Conservation (phyloP, 2,113 vertebrate genomes). For the Trinectes maculatus region DNA sequence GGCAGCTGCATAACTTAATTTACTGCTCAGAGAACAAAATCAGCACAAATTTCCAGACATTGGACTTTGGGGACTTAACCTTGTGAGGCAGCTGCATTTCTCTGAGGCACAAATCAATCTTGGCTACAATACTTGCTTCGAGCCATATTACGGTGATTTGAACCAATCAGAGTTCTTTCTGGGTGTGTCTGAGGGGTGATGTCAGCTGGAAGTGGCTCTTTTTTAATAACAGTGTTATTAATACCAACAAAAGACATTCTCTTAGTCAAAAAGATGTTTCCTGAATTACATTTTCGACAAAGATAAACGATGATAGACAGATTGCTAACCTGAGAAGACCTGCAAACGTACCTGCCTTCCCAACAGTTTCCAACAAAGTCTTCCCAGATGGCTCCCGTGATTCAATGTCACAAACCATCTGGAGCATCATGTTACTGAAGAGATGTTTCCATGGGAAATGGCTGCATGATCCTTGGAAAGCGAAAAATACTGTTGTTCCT, state of each 20-base stretch:
- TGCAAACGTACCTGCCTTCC: too few relatives aligned
- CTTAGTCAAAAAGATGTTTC: too few relatives aligned
- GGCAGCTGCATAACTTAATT: constrained; percentile 33
- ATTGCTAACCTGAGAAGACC: too few relatives aligned
- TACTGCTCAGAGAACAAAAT: constrained; percentile 40
- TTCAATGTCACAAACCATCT: too few relatives aligned
- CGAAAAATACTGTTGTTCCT: constrained; percentile 10
- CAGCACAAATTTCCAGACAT: constrained; percentile 24
- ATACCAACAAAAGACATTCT: too few relatives aligned
- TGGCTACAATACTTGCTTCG: neutral
- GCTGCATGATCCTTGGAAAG: neutral
- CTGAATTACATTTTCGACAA: too few relatives aligned
- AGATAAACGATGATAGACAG: too few relatives aligned
- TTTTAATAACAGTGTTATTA: too few relatives aligned
- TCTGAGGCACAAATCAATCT: neutral
- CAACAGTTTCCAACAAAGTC: too few relatives aligned
- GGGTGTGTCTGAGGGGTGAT: too few relatives aligned
- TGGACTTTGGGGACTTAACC: neutral
- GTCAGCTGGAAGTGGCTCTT: neutral
- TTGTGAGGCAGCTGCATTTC: neutral
- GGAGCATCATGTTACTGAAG: too few relatives aligned
- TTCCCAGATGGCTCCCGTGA: too few relatives aligned
- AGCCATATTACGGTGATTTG: neutral
- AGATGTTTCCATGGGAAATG: constrained; percentile 17
- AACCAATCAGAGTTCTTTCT: neutral